A percentile compares a stretch with the other conserved stretches of the same genome.
Conservation (phyloP, 2,797 vertebrate species). For the Odontamblyopus rebecca region DNA sequence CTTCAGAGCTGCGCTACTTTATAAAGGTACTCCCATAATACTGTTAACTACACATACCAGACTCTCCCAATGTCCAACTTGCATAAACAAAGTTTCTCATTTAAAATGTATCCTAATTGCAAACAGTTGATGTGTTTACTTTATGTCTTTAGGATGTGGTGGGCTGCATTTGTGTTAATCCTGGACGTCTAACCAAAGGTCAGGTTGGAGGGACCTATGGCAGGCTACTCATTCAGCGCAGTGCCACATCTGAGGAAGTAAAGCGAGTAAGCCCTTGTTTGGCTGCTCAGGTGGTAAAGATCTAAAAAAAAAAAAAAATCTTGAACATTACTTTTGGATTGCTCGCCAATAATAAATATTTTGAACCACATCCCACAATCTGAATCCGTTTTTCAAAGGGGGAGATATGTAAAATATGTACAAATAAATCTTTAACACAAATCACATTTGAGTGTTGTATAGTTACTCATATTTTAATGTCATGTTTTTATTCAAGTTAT, state of each 20-base stretch:
- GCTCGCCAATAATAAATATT: not conserved
- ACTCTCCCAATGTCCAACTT: not conserved
- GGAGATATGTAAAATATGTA: conserved; percentile 16
- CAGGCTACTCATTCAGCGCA: conserved; percentile 78
- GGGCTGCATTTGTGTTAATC: conserved; percentile 90
- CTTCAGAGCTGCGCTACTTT: conserved; percentile 92
- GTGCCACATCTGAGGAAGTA: not conserved
- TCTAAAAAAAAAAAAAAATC: conserved; percentile 66
- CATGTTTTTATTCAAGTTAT: not conserved
- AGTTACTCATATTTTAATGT: not conserved
- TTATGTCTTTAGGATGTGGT: conserved; percentile 78
- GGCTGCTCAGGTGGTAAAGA: conserved; percentile 87
- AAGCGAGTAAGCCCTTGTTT: conserved; percentile 76
- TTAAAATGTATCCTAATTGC: not conserved
- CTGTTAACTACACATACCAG: not conserved
- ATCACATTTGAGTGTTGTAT: not conserved
- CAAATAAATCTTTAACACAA: conserved; percentile 4
- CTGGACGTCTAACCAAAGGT: conserved; percentile 92
- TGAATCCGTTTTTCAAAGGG: not conserved
- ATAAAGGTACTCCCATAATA: conserved; percentile 80
- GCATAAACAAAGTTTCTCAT: no score
- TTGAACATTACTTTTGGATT: not conserved
- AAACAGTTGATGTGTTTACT: not conserved
- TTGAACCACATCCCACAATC: conserved; percentile 4
- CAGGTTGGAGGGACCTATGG: conserved; percentile 89